A percentile compares a stretch with the other conserved stretches of the same genome.
Evolutionary conservation across 2,888 invertebrate species (phyloP).

Genomic region (Sinopyrophorus schimmeli): DNA sequence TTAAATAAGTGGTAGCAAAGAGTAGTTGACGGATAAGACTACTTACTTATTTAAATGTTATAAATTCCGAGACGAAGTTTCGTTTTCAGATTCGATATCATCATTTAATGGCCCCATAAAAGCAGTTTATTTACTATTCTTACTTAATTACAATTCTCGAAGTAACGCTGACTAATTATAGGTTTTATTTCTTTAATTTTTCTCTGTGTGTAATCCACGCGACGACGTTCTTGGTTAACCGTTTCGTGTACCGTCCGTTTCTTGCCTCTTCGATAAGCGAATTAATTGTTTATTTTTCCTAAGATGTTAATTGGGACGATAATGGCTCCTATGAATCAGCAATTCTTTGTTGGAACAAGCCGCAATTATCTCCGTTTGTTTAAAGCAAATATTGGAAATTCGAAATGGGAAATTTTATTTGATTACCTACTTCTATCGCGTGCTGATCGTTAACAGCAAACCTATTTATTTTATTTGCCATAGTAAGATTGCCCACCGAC

Average conservation of each 20-base stretch:
- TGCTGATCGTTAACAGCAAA: constrained; percentile 17
- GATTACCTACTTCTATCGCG: constrained; percentile 14
- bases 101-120: constrained; percentile 17
- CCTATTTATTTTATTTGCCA: too few species aligned
- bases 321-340: constrained; percentile 33
- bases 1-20: constrained; percentile 11
- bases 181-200: constrained; percentile 10
- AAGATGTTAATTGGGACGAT: constrained; percentile 30
- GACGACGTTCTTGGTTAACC: constrained; percentile 1
- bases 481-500: too few species aligned
- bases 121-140: constrained; percentile 14
- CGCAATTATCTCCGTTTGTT: constrained; percentile 29
- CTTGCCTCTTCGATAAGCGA: constrained; percentile 8
- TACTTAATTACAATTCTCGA: constrained; percentile 10
- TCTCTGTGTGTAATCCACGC: constrained; percentile 6
- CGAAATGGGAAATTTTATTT: constrained; percentile 19
- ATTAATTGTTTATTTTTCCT: constrained; percentile 20
- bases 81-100: constrained; percentile 15
- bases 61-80: constrained; percentile 13
- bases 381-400: constrained; percentile 30
- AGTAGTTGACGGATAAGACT: constrained; percentile 15
- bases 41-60: constrained; percentile 14
- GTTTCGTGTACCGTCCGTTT: too few species aligned
- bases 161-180: constrained; percentile 5
- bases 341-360: constrained; percentile 31